Conservation (phyloP, 2,888 invertebrate genomes). For the Troglohyphantes excavatus region DNA sequence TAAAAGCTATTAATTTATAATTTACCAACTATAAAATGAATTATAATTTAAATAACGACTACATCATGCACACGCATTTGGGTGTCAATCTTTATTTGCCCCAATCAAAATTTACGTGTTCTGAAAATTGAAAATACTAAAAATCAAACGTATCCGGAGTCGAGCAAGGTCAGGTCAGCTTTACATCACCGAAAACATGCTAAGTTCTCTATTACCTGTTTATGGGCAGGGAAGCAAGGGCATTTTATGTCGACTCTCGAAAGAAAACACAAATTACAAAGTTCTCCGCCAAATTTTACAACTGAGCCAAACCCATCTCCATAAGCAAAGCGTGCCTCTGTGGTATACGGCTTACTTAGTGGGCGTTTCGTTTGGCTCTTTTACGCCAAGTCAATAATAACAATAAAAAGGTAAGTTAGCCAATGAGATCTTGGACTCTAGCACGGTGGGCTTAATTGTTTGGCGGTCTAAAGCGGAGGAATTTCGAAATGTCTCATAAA, state of each 20-base stretch:
- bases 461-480: constrained; percentile 48
- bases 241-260: constrained; percentile 19
- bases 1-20: too few species aligned
- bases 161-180: constrained; percentile 12
- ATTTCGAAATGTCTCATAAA: constrained; percentile 72
- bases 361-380: constrained; percentile 58
- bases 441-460: constrained; percentile 66
- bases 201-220: constrained; percentile 34
- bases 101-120: not conserved
- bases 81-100: not conserved
- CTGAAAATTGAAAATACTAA: constrained; percentile 5
- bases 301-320: constrained; percentile 5
- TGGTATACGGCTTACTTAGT: constrained; percentile 23
- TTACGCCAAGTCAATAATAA: constrained; percentile 42
- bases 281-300: constrained; percentile 27
- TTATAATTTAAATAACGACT: too few species aligned
- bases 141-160: constrained; percentile 16
- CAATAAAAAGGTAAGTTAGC: constrained; percentile 11
- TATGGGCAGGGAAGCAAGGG: constrained; percentile 10
- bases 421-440: constrained; percentile 46
- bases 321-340: not conserved
- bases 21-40: too few species aligned
- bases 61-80: not conserved
- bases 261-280: constrained; percentile 25
- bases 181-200: not conserved